Percentiles rank a stretch among this genome's conserved stretches.
Evolutionary conservation across 2,113 vertebrate species (phyloP).

Genomic region (Dissostichus mawsoni): DNA sequence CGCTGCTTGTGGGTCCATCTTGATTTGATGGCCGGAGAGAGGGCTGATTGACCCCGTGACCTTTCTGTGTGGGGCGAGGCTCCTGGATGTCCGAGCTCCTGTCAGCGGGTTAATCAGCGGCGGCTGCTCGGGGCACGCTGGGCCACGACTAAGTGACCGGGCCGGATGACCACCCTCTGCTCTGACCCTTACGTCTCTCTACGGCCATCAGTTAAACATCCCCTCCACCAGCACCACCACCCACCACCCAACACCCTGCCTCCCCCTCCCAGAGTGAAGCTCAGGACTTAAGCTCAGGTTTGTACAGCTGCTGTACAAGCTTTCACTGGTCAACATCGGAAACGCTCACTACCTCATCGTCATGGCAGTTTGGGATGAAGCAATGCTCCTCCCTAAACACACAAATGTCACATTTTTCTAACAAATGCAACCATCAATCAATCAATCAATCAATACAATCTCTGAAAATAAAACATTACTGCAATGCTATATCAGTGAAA

Average conservation of each 20-base stretch:
- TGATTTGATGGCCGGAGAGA: slow-evolving; percentile 89
- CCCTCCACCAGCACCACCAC: neutral
- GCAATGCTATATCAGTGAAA: neutral
- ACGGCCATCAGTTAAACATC: slow-evolving; percentile 68
- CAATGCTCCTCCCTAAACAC: neutral
- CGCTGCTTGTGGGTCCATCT: slow-evolving; percentile 91
- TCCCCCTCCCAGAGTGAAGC: slow-evolving; percentile 80
- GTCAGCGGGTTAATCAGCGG: slow-evolving; percentile 93
- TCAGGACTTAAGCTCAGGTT: slow-evolving; percentile 86
- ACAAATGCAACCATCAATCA: neutral
- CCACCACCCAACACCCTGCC: slow-evolving; percentile 63
- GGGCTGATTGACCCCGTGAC: slow-evolving; percentile 94
- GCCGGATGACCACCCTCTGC: slow-evolving; percentile 78
- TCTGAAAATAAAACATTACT: neutral
- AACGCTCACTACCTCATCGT: neutral
- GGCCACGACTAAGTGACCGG: slow-evolving; percentile 89
- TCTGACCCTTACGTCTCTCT: slow-evolving; percentile 52
- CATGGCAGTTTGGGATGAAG: neutral
- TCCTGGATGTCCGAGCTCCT: slow-evolving; percentile 83
- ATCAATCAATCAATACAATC: neutral
- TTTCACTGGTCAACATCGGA: slow-evolving; percentile 15
- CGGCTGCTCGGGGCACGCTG: slow-evolving; percentile 92
- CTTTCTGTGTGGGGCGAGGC: slow-evolving; percentile 87
- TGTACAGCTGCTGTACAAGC: slow-evolving; percentile 89
- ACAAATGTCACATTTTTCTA: neutral